A percentile compares a stretch with the other conserved stretches of the same genome.
These are phyloP conservation scores for Tricholauxania praeusta DNA, from an alignment of 2,888 invertebrate genomes.

Conservation along the genomic window DNA sequence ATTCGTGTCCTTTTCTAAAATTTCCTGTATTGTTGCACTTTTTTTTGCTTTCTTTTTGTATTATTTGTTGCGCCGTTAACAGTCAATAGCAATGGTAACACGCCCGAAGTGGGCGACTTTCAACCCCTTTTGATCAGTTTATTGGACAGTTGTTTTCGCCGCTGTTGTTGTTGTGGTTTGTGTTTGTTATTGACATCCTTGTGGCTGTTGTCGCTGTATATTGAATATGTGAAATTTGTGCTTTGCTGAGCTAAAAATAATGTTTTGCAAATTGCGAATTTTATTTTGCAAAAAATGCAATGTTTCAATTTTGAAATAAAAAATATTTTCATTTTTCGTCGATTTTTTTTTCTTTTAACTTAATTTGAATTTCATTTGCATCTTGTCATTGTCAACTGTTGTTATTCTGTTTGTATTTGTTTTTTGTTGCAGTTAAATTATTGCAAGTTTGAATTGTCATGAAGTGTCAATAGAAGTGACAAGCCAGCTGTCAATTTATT, in stretches of 20 bases:
- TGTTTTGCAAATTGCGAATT: constrained; percentile 35
- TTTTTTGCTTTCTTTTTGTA: constrained; percentile 23
- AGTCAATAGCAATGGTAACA: too few species aligned
- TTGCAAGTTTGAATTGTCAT: background rate
- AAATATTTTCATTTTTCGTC: background rate
- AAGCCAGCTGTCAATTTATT: background rate
- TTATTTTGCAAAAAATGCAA: constrained; percentile 8
- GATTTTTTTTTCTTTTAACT: background rate
- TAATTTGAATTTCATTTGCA: constrained; percentile 21
- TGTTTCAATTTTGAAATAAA: constrained; percentile 26
- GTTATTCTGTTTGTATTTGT: constrained; percentile 16
- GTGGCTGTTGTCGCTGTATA: constrained; percentile 45
- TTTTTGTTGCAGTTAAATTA: constrained; percentile 9
- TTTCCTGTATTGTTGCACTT: constrained; percentile 8
- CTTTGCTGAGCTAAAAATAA: constrained; percentile 48
- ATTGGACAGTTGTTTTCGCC: constrained; percentile 17
- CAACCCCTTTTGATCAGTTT: constrained; percentile 18
- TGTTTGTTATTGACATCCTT: constrained; percentile 23
- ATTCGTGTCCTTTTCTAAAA: constrained; percentile 8
- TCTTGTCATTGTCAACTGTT: constrained; percentile 13
- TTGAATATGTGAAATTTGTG: constrained; percentile 40
- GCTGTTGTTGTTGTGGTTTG: constrained; percentile 31
- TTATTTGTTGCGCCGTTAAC: background rate
- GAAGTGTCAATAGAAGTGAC: constrained; percentile 28
- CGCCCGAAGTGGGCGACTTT: too few species aligned